Conservation (phyloP, 2,113 vertebrate genomes). For the Nansenia antarctica region DNA sequence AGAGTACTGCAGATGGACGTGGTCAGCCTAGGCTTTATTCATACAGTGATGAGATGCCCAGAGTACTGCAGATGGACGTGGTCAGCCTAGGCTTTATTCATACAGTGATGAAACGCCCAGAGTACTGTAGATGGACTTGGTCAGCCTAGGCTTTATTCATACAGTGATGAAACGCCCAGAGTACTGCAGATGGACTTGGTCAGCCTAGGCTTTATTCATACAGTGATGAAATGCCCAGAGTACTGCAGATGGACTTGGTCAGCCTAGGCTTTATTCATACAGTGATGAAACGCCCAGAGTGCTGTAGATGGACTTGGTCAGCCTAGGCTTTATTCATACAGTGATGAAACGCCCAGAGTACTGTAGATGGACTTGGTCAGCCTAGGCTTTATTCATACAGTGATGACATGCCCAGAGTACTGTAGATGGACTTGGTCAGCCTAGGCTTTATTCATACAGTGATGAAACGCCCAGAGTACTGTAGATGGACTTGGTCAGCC, state of each 20-base stretch:
- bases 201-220: conserved; percentile 8
- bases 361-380: not conserved
- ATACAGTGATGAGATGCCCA: conserved; percentile 8
- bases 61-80: not conserved
- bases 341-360: not conserved
- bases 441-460: conserved; percentile 7
- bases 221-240: conserved; percentile 2
- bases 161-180: conserved; percentile 3
- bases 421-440: not conserved
- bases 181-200: not conserved
- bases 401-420: not conserved
- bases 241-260: not conserved
- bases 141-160: conserved; percentile 5
- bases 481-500: not conserved
- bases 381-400: conserved; percentile 10
- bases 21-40: not conserved
- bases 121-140: not conserved
- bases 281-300: conserved; percentile 1
- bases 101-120: conserved; percentile 2
- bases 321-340: conserved; percentile 14
- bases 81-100: conserved; percentile 5
- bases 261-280: conserved; percentile 9
- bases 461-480: not conserved
- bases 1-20: not conserved
- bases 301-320: not conserved